Evolutionary conservation across 2,113 vertebrate species (phyloP).

Genomic region (Myotis brandtii): DNA sequence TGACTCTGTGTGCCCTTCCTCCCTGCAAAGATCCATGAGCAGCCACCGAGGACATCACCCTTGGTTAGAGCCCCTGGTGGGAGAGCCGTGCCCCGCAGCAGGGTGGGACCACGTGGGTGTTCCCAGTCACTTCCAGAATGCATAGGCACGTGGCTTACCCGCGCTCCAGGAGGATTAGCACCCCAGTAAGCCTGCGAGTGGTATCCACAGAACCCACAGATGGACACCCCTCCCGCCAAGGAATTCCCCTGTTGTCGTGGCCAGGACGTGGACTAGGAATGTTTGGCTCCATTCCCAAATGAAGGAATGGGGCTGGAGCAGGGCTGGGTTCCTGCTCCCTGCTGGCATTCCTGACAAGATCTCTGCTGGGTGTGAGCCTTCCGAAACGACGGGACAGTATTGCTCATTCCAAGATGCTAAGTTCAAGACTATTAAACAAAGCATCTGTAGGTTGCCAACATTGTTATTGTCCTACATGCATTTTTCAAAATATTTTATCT

Average conservation of each 20-base stretch:
- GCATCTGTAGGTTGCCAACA: background rate
- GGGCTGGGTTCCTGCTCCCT: background rate
- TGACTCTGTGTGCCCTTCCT: background rate
- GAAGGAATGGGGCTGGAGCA: background rate
- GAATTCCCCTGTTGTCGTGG: background rate
- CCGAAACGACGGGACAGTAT: accelerated
- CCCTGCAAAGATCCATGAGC: background rate
- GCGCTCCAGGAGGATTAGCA: background rate
- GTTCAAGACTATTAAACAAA: background rate
- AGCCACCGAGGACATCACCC: background rate
- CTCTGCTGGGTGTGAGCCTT: background rate
- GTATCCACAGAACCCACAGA: background rate
- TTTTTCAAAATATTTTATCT: background rate
- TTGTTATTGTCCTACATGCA: background rate
- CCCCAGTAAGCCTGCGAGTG: background rate
- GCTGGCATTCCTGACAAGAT: background rate
- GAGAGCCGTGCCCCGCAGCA: no score
- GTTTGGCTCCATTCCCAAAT: background rate
- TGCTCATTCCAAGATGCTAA: background rate
- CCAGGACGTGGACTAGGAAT: background rate
- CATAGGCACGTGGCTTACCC: background rate
- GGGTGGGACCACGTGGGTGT: background rate
- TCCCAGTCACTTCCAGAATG: background rate
- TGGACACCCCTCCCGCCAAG: background rate
- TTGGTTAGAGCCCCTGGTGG: background rate